Evolutionary conservation across 1,140 invertebrate genomes (phyloP), one percentile per base, ranked within the genome.

Genomic region (Micrasema minimum): DNA sequence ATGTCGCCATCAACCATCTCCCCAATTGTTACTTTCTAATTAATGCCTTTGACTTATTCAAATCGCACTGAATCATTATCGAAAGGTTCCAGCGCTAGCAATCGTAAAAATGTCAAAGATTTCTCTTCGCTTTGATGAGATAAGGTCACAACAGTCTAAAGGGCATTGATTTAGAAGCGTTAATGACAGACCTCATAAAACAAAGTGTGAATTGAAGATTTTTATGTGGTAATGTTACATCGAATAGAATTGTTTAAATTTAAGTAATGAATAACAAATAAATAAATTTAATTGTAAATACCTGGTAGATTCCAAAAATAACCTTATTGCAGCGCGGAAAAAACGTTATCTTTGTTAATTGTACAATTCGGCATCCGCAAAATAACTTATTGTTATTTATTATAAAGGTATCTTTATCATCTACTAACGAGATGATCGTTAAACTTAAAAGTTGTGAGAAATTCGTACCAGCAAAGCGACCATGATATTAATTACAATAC

Each of bases 11-110:
- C 35, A 41, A 31, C 16, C 57, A 23, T 18, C 18, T 5, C 37
- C 41, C 45, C 45, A 62, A 62, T 43, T n/a, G 18, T 0, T 37
- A 62, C 57, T 62, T 62, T 62, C 57, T 62, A 62, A 62, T 62
- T 41, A 43, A 41, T 10, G 57, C n/a, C 41, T 62, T 38, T 14
- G 11, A 22, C 20, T 31, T 45, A 45, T 41, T 23, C 37, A 22
- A 62, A 23, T 3, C 10, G 37, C 57, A 1, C 22, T 62, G 23
- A 43, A 62, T 62, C 57, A 62, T 22, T 43, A 43, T 43, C 57
- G 16, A 61, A 59, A 62, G 18, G 57, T 45, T 12, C 31, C 5
- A 38, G 6, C 26, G 23, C 2, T 12, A 5, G 7, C 37, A 43
- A 7, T 45, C 10, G 22, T 31, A 62, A 62, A 45, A 62, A 45